Evolutionary conservation across 2,888 invertebrate genomes (phyloP).

Genomic region (Hydriomena furcata): DNA sequence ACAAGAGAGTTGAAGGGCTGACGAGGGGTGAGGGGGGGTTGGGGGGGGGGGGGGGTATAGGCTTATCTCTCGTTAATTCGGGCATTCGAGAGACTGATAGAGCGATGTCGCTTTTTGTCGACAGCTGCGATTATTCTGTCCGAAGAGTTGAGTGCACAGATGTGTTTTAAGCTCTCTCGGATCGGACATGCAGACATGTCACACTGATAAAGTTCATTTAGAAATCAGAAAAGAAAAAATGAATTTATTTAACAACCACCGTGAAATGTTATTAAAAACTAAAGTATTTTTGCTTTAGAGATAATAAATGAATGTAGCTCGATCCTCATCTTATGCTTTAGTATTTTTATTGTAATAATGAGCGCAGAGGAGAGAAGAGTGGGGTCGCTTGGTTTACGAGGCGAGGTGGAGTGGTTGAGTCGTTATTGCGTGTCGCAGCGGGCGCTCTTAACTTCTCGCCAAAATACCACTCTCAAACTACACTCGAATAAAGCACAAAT

Average conservation of each 20-base stretch:
- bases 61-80: constrained; percentile 43
- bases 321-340: not conserved
- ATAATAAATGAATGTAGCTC: constrained; percentile 9
- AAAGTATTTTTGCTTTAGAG: constrained; percentile 3
- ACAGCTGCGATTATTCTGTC: not conserved
- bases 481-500: not conserved
- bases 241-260: not conserved
- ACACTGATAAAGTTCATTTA: not conserved
- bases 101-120: not conserved
- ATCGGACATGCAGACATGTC: not conserved
- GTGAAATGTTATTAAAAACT: not conserved
- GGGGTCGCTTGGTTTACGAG: not conserved
- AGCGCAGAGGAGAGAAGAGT: not conserved
- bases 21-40: constrained; percentile 32
- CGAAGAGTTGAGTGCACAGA: not conserved
- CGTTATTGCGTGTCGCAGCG: constrained; percentile 23
- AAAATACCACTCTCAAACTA: constrained; percentile 6
- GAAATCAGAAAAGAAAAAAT: not conserved
- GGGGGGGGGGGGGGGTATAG: constrained; percentile 26
- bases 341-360: constrained; percentile 4
- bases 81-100: constrained; percentile 7
- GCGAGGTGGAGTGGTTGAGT: constrained; percentile 11
- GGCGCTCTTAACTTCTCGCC: constrained; percentile 23
- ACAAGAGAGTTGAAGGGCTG: constrained; percentile 32
- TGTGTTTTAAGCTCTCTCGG: not conserved